Percentiles rank a stretch among this genome's conserved stretches.
These are phyloP conservation scores for Drosophila sturtevanti DNA, from an alignment of 1,140 invertebrate species.

Conservation along the genomic window DNA sequence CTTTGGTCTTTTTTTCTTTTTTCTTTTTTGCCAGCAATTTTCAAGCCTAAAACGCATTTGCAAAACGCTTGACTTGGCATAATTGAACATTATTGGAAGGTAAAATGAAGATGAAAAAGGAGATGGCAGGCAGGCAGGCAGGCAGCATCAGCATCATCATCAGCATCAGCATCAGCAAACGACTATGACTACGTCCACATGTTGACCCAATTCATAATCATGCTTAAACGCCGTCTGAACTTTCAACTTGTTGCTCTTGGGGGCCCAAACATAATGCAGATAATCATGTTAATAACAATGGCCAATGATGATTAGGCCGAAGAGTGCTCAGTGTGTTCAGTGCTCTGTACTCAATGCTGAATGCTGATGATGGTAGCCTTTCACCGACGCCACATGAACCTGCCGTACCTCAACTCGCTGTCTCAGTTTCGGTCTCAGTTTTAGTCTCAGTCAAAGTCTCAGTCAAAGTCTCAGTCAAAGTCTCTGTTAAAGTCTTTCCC, in stretches of 20 bases:
- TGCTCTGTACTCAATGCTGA: constrained; percentile 17
- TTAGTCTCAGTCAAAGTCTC: constrained; percentile 25
- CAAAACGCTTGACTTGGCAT: constrained; percentile 56
- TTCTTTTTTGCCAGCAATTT: constrained; percentile 15
- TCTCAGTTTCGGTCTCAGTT: constrained; percentile 3
- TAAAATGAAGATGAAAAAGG: constrained; percentile 12
- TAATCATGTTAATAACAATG: constrained; percentile 81
- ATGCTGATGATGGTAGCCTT: constrained; percentile 73
- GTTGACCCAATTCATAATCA: constrained; percentile 81
- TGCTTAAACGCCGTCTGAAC: constrained; percentile 79
- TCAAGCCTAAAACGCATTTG: constrained; percentile 42
- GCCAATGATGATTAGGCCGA: constrained; percentile 77
- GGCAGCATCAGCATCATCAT: not conserved
- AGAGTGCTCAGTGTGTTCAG: constrained; percentile 29
- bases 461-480: not conserved
- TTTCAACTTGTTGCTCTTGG: constrained; percentile 72
- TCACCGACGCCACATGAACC: constrained; percentile 74
- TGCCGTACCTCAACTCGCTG: constrained; percentile 49
- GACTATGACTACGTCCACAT: constrained; percentile 48
- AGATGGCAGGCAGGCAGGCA: too few species aligned
- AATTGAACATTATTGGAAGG: constrained; percentile 46
- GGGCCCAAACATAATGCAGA: constrained; percentile 70
- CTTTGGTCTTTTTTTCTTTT: not conserved
- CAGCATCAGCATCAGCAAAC: constrained; percentile 1
- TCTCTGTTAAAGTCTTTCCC: constrained; percentile 35